These are phyloP conservation scores for Pterois miles DNA, from an alignment of 2,797 vertebrate genomes.

Conservation along the genomic window DNA sequence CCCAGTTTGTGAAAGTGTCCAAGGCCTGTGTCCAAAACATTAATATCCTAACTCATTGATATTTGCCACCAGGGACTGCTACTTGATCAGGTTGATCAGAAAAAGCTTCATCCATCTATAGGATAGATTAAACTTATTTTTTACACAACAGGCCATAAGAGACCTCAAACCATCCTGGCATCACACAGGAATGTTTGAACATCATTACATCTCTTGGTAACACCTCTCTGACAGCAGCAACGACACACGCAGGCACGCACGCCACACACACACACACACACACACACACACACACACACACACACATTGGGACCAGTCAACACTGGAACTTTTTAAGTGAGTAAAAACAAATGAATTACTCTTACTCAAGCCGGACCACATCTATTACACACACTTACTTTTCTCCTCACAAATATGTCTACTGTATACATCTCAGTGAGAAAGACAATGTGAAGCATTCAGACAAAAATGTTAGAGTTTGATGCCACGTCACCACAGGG, in stretches of 20 bases:
- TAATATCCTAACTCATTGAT: background rate
- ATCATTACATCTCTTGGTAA: background rate
- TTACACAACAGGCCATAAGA: background rate
- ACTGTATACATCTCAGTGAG: conserved; percentile 1
- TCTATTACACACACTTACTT: conserved; percentile 1
- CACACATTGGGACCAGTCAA: background rate
- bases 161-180: background rate
- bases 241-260: background rate
- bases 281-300: background rate
- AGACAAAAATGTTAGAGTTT: background rate
- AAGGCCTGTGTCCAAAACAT: background rate
- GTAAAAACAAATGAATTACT: conserved; percentile 7
- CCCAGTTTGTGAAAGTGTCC: background rate
- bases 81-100: background rate
- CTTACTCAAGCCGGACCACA: background rate
- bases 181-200: background rate
- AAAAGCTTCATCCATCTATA: background rate
- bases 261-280: background rate
- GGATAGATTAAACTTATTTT: background rate
- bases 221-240: background rate
- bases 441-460: conserved; percentile 7
- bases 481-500: background rate
- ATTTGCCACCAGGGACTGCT: background rate
- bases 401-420: background rate
- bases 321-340: background rate